Base-by-base conservation (phyloP, 2,113 vertebrate species). In the Scomber colias region DNA sequence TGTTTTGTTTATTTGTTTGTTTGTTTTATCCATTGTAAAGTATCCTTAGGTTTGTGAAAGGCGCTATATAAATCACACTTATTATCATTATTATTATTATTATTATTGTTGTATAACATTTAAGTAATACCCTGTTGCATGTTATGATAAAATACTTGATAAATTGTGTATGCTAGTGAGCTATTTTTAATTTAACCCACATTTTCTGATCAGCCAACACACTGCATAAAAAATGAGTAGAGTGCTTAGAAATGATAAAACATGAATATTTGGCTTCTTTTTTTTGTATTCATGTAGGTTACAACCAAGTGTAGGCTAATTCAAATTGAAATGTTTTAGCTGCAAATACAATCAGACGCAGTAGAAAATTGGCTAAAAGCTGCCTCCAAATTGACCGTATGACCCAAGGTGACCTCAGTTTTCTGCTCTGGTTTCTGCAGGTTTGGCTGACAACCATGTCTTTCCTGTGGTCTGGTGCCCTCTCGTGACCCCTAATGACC, bases 401-500 rank as follows among this genome's bases (percentile, higher is more conserved):
- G 72, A 75, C 12, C 16, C 11, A 2, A 1, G 16, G 10, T 76
- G 49, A 83, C 51, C 45, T 5, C 5, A 64, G 3, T 59, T 68
- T 77, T 75, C 11, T 79, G 9, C 56, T 82, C 4, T 86, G 49
- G 27, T 83, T 75, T 79, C 14, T 1, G 2, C 81, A 93, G 92
- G 73, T 81, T 85, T 74, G 55, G 15, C 75, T 76, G 55, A 75
- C 54, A 57, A 67, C 69, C 59, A 86, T 91, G 90, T 82, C 69
- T 80, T 76, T 75, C 30, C 66, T 4, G 21, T 70, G 68, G 79
- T 75, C 66, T 24, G 83, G 77, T 69, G 53, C 57, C 64, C 62
- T 57, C 44, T 83, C 66, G 3, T 73, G 78, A 91, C 82, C 87
- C 72, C 66, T 71, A 71, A 92, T 93, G 91, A 93, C 87, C 79